Evolutionary conservation across 1,140 invertebrate genomes (phyloP), one percentile per base, ranked within the genome.

Genomic region (Aradophagus sp.): DNA sequence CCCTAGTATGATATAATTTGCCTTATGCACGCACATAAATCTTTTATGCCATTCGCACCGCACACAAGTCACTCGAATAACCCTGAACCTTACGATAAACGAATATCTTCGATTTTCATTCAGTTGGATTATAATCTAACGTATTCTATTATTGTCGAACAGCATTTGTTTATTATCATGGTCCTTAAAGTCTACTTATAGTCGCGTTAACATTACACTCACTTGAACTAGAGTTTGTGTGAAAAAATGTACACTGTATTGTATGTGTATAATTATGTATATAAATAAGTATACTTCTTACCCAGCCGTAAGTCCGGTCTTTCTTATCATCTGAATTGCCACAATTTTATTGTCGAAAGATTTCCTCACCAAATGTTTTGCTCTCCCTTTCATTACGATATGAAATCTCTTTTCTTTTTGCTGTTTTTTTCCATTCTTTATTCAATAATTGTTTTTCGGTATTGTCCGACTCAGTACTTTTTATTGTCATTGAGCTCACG

Each of bases 81-180:
- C 41, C 69, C 39, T 71, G 70, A 74, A 68, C 75, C 59, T 38
- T 62, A 53, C 72, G 70, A 72, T 35, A 74, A 77, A 75, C 69
- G 48, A 50, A 62, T 58, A 61, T 44, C 32, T 69, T 71, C 50
- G 56, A 58, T 65, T 66, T 58, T 68, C 53, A 59, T 45, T 74
- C 62, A 58, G 34, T 59, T 52, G 58, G 10, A 39, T 55, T 68
- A 36, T 53, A 38, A 48, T 27, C 62, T 73, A 73, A 65, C 19
- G 72, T 81, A 78, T 55, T 62, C 62, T 76, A 78, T 86, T 86
- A 85, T 85, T 86, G 84, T 86, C 84, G 77, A 83, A 86, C 84
- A 85, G 84, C 83, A 85, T 82, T 84, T 80, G 7, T 77, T 82
- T 79, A 80, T 80, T 76, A 77, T 82, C 59, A 52, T 72, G 52